These are phyloP conservation scores for Drosophila sordidapex DNA, from an alignment of 2,888 invertebrate genomes.

Conservation along the genomic window DNA sequence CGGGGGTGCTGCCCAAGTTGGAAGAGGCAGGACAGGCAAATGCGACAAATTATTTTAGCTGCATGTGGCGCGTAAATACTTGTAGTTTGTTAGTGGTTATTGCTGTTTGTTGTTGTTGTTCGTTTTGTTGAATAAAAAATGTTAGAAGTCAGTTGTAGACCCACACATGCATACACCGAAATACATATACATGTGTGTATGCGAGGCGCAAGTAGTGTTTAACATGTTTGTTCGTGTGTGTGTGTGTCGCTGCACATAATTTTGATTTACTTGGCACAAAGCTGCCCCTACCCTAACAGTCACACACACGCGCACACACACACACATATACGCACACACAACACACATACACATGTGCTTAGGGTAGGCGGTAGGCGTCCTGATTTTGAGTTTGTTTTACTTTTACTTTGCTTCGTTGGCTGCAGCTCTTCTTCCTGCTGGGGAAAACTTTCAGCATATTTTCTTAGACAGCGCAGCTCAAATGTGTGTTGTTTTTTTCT, in stretches of 20 bases:
- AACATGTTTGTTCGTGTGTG: constrained; percentile 24
- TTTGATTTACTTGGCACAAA: constrained; percentile 56
- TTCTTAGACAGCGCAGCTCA: constrained; percentile 62
- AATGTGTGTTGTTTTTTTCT: not conserved
- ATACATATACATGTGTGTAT: not conserved
- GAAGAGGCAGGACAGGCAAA: constrained; percentile 47
- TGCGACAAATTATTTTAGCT: constrained; percentile 75
- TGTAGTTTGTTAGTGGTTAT: constrained; percentile 53
- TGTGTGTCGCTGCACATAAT: constrained; percentile 47
- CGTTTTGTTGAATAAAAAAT: constrained; percentile 31
- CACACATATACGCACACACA: constrained; percentile 1
- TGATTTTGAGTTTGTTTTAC: constrained; percentile 55
- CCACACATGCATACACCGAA: not conserved
- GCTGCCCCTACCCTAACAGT: not conserved
- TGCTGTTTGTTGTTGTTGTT: constrained; percentile 26
- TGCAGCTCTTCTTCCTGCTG: constrained; percentile 22
- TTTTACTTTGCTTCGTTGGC: constrained; percentile 29
- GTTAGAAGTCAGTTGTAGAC: constrained; percentile 11
- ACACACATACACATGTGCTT: constrained; percentile 2
- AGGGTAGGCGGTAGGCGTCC: constrained; percentile 12
- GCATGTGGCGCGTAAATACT: constrained; percentile 61
- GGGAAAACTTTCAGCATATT: constrained; percentile 70
- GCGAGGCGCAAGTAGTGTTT: constrained; percentile 24
- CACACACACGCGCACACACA: constrained; percentile 5
- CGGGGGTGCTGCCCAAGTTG: not conserved